Conservation (phyloP, 1,140 invertebrate genomes). For the Caerostris darwini region DNA sequence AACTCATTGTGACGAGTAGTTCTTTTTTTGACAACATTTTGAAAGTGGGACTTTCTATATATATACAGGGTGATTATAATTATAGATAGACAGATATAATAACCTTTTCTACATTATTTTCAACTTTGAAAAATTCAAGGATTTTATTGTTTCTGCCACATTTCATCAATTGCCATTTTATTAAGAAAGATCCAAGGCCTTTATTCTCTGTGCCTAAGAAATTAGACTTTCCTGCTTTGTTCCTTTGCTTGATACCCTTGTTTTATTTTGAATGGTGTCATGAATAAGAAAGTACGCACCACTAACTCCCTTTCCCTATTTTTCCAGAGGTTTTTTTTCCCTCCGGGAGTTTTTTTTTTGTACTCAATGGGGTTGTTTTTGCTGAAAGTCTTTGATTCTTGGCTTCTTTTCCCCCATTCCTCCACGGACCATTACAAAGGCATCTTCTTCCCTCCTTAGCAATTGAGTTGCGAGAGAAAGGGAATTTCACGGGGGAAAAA, state of each 20-base stretch:
- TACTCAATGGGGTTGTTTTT: not conserved
- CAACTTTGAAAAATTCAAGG: too few relatives aligned
- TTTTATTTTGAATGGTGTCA: slow-evolving; percentile 14
- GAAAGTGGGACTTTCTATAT: too few relatives aligned
- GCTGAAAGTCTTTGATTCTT: not conserved
- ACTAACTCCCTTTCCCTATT: not conserved
- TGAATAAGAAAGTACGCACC: slow-evolving; percentile 4
- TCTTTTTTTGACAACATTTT: too few relatives aligned
- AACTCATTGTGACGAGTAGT: too few relatives aligned
- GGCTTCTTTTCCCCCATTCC: not conserved
- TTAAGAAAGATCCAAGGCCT: not conserved
- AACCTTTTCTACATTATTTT: too few relatives aligned
- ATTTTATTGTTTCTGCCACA: too few relatives aligned
- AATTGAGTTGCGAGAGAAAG: too few relatives aligned
- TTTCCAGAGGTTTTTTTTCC: not conserved
- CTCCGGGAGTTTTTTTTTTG: not conserved
- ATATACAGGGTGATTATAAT: too few relatives aligned
- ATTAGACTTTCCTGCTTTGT: not conserved
- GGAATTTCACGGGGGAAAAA: not conserved
- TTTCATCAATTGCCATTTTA: not conserved
- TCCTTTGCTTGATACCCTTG: not conserved
- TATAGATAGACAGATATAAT: too few relatives aligned
- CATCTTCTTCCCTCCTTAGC: not conserved
- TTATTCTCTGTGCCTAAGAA: not conserved
- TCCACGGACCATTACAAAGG: not conserved